phyloP scores from a whole-genome alignment of 2,888 invertebrate species.

The Meandrusa payeni region DNA sequence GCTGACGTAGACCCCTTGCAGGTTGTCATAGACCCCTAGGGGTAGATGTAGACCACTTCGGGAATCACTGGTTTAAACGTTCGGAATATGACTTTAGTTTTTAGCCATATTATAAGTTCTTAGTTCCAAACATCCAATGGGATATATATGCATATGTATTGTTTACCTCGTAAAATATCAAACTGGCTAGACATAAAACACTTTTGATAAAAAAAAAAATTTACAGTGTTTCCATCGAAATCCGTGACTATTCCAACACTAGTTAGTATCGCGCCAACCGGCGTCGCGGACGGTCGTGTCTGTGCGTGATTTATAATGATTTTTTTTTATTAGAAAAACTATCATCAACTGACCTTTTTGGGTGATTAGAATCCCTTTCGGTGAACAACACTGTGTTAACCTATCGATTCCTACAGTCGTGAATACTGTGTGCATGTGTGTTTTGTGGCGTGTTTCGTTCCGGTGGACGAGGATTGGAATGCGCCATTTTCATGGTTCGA shows the following conservation, averaged over 20 bases:
- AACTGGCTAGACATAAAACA: not conserved
- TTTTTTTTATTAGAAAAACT: slow-evolving; percentile 1
- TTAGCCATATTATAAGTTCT: too few relatives aligned
- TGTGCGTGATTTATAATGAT: not conserved
- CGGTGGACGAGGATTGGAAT: slow-evolving; percentile 29
- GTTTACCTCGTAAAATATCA: not conserved
- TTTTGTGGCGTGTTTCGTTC: slow-evolving; percentile 26
- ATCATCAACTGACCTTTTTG: slow-evolving; percentile 5
- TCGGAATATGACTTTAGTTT: too few relatives aligned
- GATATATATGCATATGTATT: not conserved
- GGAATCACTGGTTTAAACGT: too few relatives aligned
- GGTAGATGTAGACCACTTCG: too few relatives aligned
- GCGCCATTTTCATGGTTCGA: slow-evolving; percentile 31
- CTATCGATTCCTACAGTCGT: not conserved
- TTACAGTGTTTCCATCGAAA: not conserved
- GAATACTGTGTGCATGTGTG: slow-evolving; percentile 3
- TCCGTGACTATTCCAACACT: slow-evolving; percentile 21
- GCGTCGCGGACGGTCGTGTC: slow-evolving; percentile 23
- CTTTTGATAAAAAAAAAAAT: not conserved
- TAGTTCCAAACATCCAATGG: too few relatives aligned
- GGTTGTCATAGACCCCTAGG: too few relatives aligned
- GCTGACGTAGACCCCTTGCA: too few relatives aligned
- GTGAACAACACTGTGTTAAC: not conserved
- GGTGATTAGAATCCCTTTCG: not conserved
- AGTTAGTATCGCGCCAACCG: slow-evolving; percentile 26